Base-by-base conservation (phyloP, 2,113 vertebrate genomes). In the Trogon melanurus region DNA sequence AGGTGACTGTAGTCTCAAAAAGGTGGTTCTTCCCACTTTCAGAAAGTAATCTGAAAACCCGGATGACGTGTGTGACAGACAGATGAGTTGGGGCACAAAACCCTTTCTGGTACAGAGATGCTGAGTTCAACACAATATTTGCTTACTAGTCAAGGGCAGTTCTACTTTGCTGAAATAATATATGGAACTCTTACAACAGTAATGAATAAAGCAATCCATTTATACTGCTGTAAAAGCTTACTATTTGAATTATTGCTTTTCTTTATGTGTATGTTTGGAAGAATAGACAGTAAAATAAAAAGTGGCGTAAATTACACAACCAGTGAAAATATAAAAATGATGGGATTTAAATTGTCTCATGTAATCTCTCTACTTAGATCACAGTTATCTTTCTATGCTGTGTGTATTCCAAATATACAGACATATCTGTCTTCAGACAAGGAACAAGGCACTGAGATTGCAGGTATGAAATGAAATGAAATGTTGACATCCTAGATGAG, bases 71-170 rank as follows among this genome's bases (percentile, higher is more conserved):
- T 94, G 58, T 91, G 85, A 93, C 82, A 95, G 48, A 87, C 32
- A 80, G 70, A 93, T 86, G 94, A 92, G 54, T 83, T 94, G 72
- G 41, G 64, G 25, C 32, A 91, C 85, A 88, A 48, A 96, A 94
- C 67, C 23, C 7, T 41, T 93, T 89, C 69, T 65, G 50, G 82
- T 73, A 58, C 27, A 93, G 41, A 80, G 41, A 50, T 93, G 67
- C 29, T 85, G 84, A 88, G 84, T 94, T 88, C 72, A 80, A 62
- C 51, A 86, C 79, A 86, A 5, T 94, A 92, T 93, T 94, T 92
- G 22, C 56, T 88, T 93, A 73, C 67, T 90, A 62, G 67, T 80
- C 67, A 86, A 88, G 30, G 18, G 20, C 51, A 56, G 9, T 70
- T 85, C 11, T 89, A 53, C 47, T 85, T 76, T 91, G 54, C 53